Evolutionary conservation across 1,140 invertebrate genomes (phyloP).

Genomic region (Philaenus spumarius): DNA sequence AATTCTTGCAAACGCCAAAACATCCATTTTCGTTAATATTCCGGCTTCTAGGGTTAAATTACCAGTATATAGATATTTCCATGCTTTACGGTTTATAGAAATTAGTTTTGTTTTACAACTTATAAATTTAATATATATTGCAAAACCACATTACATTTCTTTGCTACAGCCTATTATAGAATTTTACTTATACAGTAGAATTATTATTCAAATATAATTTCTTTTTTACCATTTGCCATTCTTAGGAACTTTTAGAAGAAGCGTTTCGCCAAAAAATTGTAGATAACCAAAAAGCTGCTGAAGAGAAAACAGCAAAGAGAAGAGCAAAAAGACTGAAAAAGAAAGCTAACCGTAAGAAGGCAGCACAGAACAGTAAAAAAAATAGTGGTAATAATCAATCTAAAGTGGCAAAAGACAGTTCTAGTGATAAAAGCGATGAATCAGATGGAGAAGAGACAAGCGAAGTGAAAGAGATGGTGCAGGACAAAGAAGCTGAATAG

Average conservation of each 20-base stretch:
- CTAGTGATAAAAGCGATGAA: slow-evolving; percentile 30
- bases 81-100: too few relatives aligned
- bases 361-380: slow-evolving; percentile 31
- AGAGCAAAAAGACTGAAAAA: slow-evolving; percentile 73
- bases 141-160: too few relatives aligned
- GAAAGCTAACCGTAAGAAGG: slow-evolving; percentile 52
- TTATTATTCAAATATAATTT: not conserved
- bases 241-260: slow-evolving; percentile 65
- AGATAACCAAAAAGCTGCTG: slow-evolving; percentile 66
- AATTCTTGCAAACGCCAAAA: too few relatives aligned
- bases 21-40: too few relatives aligned
- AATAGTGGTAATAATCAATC: slow-evolving; percentile 20
- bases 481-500: too few relatives aligned
- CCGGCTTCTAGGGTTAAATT: too few relatives aligned
- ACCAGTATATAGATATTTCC: too few relatives aligned
- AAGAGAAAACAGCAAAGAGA: slow-evolving; percentile 78
- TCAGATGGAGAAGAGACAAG: slow-evolving; percentile 33
- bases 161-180: too few relatives aligned
- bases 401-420: slow-evolving; percentile 21
- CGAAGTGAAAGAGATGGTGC: not conserved
- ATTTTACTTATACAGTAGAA: too few relatives aligned
- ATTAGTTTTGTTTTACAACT: too few relatives aligned
- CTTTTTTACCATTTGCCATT: too few relatives aligned
- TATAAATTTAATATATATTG: too few relatives aligned
- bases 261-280: slow-evolving; percentile 77